Evolutionary conservation across 2,797 vertebrate species (phyloP).

Genomic region (Phoxinus dragarum): DNA sequence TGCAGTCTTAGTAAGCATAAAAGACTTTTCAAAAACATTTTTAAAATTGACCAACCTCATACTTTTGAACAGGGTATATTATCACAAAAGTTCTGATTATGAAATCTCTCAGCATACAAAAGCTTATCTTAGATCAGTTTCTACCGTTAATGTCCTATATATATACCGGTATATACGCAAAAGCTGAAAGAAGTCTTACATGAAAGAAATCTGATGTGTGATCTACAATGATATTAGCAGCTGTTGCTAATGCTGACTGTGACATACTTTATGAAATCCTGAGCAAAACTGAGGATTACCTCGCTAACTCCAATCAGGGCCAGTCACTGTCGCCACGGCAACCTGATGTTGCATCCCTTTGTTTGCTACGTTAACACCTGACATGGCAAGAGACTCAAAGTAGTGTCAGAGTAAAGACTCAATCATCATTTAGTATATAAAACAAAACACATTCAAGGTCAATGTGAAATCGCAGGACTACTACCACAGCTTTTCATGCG

Average conservation of each 20-base stretch:
- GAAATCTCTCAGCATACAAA: background rate
- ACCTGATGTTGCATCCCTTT: slow-evolving; percentile 1
- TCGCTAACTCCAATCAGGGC: background rate
- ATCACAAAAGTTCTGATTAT: background rate
- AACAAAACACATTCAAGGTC: background rate
- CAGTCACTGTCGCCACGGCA: slow-evolving; percentile 1
- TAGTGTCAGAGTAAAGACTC: background rate
- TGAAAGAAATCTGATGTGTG: background rate
- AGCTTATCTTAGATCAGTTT: background rate
- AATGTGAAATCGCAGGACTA: background rate
- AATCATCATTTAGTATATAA: background rate
- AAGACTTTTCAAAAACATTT: background rate
- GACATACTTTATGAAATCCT: background rate
- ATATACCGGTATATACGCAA: too few species aligned
- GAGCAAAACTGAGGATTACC: slow-evolving; percentile 1
- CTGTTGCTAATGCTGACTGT: background rate
- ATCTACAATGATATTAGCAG: background rate
- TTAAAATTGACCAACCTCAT: background rate
- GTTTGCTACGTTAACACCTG: background rate
- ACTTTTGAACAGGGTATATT: background rate
- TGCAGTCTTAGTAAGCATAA: background rate
- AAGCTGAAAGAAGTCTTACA: background rate
- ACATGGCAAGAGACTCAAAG: background rate
- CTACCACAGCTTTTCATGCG: background rate
- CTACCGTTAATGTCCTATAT: background rate